phyloP scores from a whole-genome alignment of 2,797 vertebrate genomes.

The Neosilurus hyrtlii region DNA sequence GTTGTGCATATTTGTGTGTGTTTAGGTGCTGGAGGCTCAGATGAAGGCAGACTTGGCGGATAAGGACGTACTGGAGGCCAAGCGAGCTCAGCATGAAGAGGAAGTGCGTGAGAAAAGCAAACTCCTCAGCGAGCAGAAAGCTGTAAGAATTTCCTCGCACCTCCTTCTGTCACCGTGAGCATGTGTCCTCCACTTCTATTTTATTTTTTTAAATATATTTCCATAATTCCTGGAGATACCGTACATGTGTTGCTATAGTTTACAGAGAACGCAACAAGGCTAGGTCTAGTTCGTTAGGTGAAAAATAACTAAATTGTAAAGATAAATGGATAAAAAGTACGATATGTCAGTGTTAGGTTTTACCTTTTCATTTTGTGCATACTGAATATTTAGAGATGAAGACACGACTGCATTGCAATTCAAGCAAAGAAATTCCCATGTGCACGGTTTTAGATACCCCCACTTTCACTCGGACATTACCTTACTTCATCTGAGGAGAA shows the following conservation, averaged over 20 bases:
- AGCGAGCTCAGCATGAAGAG: constrained; percentile 87
- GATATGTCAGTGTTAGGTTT: background rate
- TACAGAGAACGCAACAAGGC: background rate
- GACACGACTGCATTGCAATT: no score
- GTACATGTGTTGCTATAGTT: background rate
- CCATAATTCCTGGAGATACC: background rate
- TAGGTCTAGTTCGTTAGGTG: background rate
- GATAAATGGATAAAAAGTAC: background rate
- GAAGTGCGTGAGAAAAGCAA: constrained; percentile 93
- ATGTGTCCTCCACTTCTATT: background rate
- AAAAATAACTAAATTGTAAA: background rate
- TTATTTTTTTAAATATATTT: background rate
- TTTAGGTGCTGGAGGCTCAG: constrained; percentile 90
- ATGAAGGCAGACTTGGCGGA: constrained; percentile 94
- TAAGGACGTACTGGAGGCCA: constrained; percentile 89
- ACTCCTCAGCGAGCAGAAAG: constrained; percentile 95
- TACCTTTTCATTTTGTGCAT: background rate
- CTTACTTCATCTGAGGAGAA: no score
- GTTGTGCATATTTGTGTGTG: constrained; percentile 13
- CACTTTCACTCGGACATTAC: no score
- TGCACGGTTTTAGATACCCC: no score
- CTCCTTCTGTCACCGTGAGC: background rate
- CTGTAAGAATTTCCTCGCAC: constrained; percentile 73
- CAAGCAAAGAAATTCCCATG: no score
- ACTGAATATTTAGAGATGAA: no score